phyloP scores from a whole-genome alignment of 1,140 invertebrate species.

The Ips typographus region DNA sequence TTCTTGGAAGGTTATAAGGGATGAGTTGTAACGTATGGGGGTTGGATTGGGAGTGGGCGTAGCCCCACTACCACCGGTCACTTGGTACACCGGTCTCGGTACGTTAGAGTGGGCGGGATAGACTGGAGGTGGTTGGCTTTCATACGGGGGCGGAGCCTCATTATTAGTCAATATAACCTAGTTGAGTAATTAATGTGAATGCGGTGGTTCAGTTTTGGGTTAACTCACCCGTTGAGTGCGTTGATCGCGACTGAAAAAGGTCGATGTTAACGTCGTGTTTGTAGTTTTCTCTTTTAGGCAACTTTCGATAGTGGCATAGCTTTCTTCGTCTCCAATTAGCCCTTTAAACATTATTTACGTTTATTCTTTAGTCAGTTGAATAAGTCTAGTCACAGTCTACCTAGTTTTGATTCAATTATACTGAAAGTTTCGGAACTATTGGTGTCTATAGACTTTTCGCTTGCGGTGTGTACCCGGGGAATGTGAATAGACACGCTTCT shows the following conservation, averaged over 20 bases:
- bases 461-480: too few relatives aligned
- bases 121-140: constrained; percentile 21
- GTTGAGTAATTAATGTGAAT: too few relatives aligned
- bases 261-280: constrained; percentile 3
- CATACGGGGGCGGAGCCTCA: constrained; percentile 29
- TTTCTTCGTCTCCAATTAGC: constrained; percentile 13
- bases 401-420: too few relatives aligned
- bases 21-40: neutral
- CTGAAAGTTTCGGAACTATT: too few relatives aligned
- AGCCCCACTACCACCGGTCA: neutral
- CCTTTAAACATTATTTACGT: constrained; percentile 9
- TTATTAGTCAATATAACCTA: constrained; percentile 3
- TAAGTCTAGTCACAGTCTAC: constrained; percentile 6
- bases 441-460: too few relatives aligned
- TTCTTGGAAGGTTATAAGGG: constrained; percentile 6
- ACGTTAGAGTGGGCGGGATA: neutral
- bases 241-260: constrained; percentile 18
- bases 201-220: too few relatives aligned
- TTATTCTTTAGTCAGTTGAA: neutral
- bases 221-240: constrained; percentile 23
- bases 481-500: too few relatives aligned
- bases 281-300: constrained; percentile 35
- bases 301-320: constrained; percentile 24
- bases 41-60: neutral
- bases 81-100: neutral